phyloP scores from a whole-genome alignment of 2,113 vertebrate species.

The Gambusia holbrooki region DNA sequence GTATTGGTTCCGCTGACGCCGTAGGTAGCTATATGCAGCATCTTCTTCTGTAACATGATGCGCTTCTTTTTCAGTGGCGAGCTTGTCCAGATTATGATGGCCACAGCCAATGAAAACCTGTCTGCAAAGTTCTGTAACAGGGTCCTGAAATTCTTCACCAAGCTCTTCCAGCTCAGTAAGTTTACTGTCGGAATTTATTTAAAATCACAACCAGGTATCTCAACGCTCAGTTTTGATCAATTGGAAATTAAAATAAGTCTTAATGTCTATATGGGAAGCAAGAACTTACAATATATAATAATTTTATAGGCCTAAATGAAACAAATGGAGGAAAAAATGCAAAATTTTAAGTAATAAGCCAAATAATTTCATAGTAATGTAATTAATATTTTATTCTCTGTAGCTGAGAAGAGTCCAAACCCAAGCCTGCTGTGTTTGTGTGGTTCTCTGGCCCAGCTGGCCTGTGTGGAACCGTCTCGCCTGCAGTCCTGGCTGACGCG shows the following conservation, averaged over 20 bases:
- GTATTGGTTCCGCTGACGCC: conserved; percentile 64
- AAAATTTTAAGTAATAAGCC: background rate
- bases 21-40: background rate
- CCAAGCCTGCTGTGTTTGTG: conserved; percentile 92
- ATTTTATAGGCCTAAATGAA: background rate
- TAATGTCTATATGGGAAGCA: background rate
- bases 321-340: background rate
- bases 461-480: conserved; percentile 89
- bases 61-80: conserved; percentile 85
- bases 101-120: conserved; percentile 94
- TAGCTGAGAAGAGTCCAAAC: conserved; percentile 97
- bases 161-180: conserved; percentile 98
- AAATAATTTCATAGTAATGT: background rate
- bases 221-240: background rate
- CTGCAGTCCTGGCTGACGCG: conserved; percentile 95
- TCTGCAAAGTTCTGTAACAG: conserved; percentile 98
- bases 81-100: conserved; percentile 99
- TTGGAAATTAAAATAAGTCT: background rate
- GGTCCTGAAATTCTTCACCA: conserved; percentile 98
- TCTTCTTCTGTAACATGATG: background rate
- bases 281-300: background rate
- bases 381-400: background rate
- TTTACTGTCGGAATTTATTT: conserved; percentile 24
- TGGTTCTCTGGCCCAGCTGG: conserved; percentile 94
- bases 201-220: no score